Conservation (phyloP, 2,888 invertebrate genomes). For the Seira sanloemensis region DNA sequence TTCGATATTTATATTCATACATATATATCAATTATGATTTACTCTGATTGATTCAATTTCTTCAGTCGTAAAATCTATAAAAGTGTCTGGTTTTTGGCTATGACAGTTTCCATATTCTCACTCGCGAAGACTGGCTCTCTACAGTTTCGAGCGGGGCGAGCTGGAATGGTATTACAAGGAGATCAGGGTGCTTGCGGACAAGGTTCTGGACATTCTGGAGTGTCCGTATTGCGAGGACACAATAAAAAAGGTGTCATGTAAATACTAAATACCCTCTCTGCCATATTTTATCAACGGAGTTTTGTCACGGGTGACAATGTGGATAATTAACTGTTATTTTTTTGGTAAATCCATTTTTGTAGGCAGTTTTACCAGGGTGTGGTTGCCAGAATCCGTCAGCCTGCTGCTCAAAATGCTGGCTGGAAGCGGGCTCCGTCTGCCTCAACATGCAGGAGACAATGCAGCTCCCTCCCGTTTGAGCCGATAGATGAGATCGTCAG, state of each 20-base stretch:
- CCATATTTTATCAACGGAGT: too few relatives aligned
- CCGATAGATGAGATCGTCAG: constrained; percentile 38
- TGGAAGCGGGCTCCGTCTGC: constrained; percentile 31
- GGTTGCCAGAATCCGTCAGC: constrained; percentile 49
- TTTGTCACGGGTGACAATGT: background rate
- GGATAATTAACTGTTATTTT: background rate
- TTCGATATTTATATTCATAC: too few relatives aligned
- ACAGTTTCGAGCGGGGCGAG: constrained; percentile 27
- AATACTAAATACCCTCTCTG: background rate
- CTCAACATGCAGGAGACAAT: constrained; percentile 24
- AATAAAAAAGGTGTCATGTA: constrained; percentile 32
- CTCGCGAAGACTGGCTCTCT: constrained; percentile 27
- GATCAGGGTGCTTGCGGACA: constrained; percentile 37
- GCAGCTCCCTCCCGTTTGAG: constrained; percentile 38
- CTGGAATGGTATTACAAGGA: constrained; percentile 52
- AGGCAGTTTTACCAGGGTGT: constrained; percentile 52
- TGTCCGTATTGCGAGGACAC: constrained; percentile 49
- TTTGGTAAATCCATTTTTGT: constrained; percentile 14
- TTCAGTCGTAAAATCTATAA: too few relatives aligned
- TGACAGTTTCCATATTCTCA: constrained; percentile 47
- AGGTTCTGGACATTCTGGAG: constrained; percentile 43
- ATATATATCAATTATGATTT: too few relatives aligned
- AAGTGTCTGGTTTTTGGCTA: too few relatives aligned
- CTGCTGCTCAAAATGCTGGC: constrained; percentile 36
- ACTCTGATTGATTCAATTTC: too few relatives aligned